Evolutionary conservation across 2,113 vertebrate species (phyloP).

Genomic region (Phoenicopterus ruber): DNA sequence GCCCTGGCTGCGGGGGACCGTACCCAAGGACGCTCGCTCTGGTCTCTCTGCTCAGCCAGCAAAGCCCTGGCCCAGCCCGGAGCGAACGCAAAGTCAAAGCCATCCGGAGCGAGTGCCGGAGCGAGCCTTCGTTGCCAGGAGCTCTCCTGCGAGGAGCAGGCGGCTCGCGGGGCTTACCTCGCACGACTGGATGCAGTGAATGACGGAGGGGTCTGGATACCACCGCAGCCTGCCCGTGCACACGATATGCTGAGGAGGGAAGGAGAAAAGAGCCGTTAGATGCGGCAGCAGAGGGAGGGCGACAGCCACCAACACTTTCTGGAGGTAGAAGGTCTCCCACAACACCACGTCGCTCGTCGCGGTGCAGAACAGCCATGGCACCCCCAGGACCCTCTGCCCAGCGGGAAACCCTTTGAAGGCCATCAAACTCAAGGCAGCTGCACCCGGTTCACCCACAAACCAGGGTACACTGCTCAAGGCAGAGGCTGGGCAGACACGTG

Average conservation of each 20-base stretch:
- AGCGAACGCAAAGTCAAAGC: background rate
- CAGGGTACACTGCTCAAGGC: background rate
- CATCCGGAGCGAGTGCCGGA: background rate
- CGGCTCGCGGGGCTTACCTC: slow-evolving; percentile 78
- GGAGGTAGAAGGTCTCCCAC: background rate
- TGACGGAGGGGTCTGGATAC: slow-evolving; percentile 83
- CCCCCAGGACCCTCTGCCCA: background rate
- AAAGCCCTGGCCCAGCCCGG: background rate
- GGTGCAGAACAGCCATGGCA: background rate
- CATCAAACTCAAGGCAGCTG: background rate
- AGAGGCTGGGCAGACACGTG: background rate
- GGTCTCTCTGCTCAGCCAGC: background rate
- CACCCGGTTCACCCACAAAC: background rate
- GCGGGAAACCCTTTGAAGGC: background rate
- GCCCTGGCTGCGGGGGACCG: background rate
- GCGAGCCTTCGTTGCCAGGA: background rate
- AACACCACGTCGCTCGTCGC: rapidly evolving
- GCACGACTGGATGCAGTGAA: slow-evolving; percentile 92
- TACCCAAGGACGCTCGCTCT: background rate
- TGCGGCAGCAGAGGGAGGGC: rapidly evolving
- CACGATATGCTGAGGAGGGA: slow-evolving; percentile 80
- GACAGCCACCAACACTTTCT: background rate
- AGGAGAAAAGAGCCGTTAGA: background rate
- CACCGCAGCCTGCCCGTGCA: slow-evolving; percentile 89
- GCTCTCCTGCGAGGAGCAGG: background rate